Base-by-base conservation (phyloP, 2,888 invertebrate genomes). In the Ophion obscuratus region DNA sequence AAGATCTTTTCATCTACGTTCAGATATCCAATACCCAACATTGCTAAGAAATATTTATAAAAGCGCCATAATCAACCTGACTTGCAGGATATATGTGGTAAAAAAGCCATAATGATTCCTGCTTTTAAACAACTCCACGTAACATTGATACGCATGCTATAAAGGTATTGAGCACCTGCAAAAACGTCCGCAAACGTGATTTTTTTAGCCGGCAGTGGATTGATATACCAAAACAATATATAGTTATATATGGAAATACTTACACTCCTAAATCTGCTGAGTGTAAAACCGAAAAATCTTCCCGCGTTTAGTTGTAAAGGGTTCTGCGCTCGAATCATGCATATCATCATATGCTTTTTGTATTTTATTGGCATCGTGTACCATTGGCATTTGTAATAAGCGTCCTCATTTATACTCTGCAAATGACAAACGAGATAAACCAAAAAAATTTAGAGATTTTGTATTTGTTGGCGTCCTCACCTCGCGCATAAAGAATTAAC, bases 181-280 rank as follows among this genome's bases (percentile, higher is more conserved):
- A 10, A 78, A 88, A 61, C n/a, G 47, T 3, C 11, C 4, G 14
- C 24, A 61, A 61, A 24, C 20, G 3, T 61, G n/a, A 61, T 61
- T 61, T 20, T 40, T 9, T 24, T 2, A 2, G 17, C 61, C n/a
- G 7, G 7, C 9, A 24, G n/a, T 61, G 2, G 2, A n/a, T 24
- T n/a, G 3, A 61, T 61, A 20, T 24, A 6, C 9, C 61, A 14
- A 4, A 20, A 24, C 20, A 7, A 31, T 7, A 7, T 17, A 66
- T n/a, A 36, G 24, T n/a, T 0, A 20, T 66, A 36, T 6, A 66
- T 66, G 6, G 11, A 20, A 94, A 93, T 2, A 96, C 92, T n/a
- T 24, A 47, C 47, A 14, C 47, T 47, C 14, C 47, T 47, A 14
- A 47, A 47, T 10, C 47, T 14, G 47, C 47, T 47, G 47, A 47